Evolutionary conservation across 2,888 invertebrate genomes (phyloP), one percentile per base, ranked within the genome.

Genomic region (Drosophila pseudotakahashii): DNA sequence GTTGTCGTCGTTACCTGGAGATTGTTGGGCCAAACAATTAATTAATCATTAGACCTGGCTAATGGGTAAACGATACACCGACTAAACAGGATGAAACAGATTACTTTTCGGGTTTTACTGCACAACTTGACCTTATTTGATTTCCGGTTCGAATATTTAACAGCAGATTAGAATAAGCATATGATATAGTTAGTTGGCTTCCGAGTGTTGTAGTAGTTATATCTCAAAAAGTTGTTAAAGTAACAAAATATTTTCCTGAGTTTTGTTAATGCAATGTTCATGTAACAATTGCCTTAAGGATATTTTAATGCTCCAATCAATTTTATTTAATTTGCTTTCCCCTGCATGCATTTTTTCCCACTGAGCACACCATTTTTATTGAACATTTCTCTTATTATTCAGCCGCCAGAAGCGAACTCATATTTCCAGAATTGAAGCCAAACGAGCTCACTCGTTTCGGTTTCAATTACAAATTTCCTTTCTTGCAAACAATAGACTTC

Each of bases 1-100:
- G 36, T 55, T 47, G 30, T 55, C 41, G 23, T 62, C 41, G 55
- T 55, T 67, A 55, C 61, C 64, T 61, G 37, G 19, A 51, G 39
- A 59, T 47, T 64, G 51, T 59, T 64, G 19, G 41, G 42, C 42
- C 51, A 52, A 67, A 59, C 64, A 78, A 77, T 78, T 72, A 78
- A 72, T 70, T 68, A 74, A 72, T 74, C 70, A 78, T 73, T 70
- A 63, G 54, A 26, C 55, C 11, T 11, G 54, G 37, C 59, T 62
- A 70, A 72, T 72, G 58, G 53, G 54, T 53, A 64, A 60, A 44
- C 55, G 41, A 78, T 75, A 68, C 41, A 52, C 30, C 13, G 13
- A n/a, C 19, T 13, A 1, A 26, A 16, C 13, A 16, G 39, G 10
- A 14, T 16, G 30, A 13, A 61, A n/a, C 16, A 52, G 7, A 16